These are phyloP conservation scores for Mayetiola destructor DNA, from an alignment of 2,888 invertebrate genomes.

Conservation along the genomic window DNA sequence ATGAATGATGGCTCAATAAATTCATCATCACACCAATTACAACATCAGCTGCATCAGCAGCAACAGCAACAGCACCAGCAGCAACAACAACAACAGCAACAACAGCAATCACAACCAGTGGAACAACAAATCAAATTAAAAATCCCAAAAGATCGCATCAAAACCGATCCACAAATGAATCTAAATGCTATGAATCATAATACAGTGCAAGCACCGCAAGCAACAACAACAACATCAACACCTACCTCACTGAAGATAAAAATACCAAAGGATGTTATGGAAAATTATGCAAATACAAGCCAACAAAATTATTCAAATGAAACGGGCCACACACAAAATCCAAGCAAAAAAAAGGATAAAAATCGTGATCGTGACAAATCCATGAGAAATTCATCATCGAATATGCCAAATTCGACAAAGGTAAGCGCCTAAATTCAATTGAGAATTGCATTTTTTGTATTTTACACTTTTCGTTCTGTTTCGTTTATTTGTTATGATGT, in stretches of 20 bases:
- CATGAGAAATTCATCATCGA: background rate
- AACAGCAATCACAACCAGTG: constrained; percentile 26
- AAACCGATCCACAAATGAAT: constrained; percentile 33
- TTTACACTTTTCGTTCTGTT: background rate
- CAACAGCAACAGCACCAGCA: too few species aligned
- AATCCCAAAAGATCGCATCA: constrained; percentile 61
- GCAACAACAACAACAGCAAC: too few species aligned
- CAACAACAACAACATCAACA: constrained; percentile 21
- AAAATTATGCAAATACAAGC: constrained; percentile 31
- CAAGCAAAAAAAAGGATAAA: constrained; percentile 29
- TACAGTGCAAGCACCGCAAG: constrained; percentile 23
- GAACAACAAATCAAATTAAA: constrained; percentile 58
- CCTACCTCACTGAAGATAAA: constrained; percentile 55
- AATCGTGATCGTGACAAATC: constrained; percentile 27
- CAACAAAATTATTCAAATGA: constrained; percentile 9
- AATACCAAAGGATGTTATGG: constrained; percentile 60
- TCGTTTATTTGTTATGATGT: background rate
- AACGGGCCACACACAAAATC: background rate
- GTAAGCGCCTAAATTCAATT: constrained; percentile 20
- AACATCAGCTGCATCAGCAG: constrained; percentile 17
- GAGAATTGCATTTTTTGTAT: background rate
- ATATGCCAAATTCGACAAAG: constrained; percentile 23
- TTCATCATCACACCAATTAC: constrained; percentile 16
- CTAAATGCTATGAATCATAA: background rate
- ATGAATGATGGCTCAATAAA: constrained; percentile 23